Evolutionary conservation across 2,797 vertebrate genomes (phyloP), one percentile per base, ranked within the genome.

Genomic region (Gorsachius magnificus): DNA sequence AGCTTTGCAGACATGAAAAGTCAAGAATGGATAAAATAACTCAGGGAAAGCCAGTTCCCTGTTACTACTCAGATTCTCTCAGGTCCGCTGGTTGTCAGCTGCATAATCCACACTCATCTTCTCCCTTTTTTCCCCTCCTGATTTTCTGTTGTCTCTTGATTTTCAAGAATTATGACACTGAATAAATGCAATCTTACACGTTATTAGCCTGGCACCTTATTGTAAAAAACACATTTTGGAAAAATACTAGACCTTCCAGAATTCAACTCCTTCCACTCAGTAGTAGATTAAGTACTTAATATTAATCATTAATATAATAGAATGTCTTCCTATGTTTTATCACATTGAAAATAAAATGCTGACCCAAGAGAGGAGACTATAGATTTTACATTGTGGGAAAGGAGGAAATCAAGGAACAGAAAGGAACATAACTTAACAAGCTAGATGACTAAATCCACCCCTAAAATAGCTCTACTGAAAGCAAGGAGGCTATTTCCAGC

Each of bases 351-450:
- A 88, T 81, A 76, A 91, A 96, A 94, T 24, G 61, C 72, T 88
- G 79, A 93, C 43, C 89, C 74, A 83, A 60, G 86, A 71, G 43
- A 74, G n/a, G 50, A 78, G 41, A 36, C 57, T 58, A 28, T 11
- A 91, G 43, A 83, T 81, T 90, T 91, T 46, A 70, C 56, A 58
- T 26, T 51, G 51, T 58, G 43, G 28, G 64, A 65, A 93, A 48
- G 20, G 16, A 93, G 50, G 76, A 95, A 95, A 93, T 65, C 65
- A 75, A 90, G 82, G 46, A 93, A 94, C 28, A 94, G 84, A 93
- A 87, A 95, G 25, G 33, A 92, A 31, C 48, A 87, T 75, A 87
- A 96, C 92, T 90, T 89, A 90, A 87, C 72, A 90, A 91, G 68
- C 31, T 74, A 76, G 53, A 80, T 89, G 75, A 87, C 79, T 91